Percentiles rank a stretch among this genome's conserved stretches.
Evolutionary conservation across 2,888 invertebrate genomes (phyloP).

Genomic region (Eristalis intricaria): DNA sequence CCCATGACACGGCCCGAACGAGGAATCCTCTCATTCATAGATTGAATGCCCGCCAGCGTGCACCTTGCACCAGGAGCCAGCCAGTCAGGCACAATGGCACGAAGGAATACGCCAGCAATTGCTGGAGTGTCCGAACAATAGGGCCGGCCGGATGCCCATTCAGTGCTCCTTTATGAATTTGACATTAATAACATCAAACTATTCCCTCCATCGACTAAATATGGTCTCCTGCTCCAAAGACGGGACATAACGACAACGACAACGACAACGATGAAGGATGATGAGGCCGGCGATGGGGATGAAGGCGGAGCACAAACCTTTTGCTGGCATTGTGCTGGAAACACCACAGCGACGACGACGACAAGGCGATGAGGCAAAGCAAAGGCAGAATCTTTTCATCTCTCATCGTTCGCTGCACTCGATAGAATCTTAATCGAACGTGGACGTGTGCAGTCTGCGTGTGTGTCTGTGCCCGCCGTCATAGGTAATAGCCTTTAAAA

Average conservation of each 20-base stretch:
- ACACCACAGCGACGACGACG: constrained; percentile 5
- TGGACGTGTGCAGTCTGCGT: constrained; percentile 12
- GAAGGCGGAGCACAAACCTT: background rate
- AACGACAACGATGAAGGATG: background rate
- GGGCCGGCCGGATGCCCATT: constrained; percentile 35
- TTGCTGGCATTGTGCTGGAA: background rate
- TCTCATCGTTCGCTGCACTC: constrained; percentile 10
- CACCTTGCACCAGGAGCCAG: background rate
- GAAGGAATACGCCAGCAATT: constrained; percentile 4
- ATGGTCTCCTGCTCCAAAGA: constrained; percentile 36
- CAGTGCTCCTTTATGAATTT: constrained; percentile 58
- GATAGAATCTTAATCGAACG: constrained; percentile 56
- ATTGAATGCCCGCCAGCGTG: background rate
- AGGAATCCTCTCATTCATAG: constrained; percentile 44
- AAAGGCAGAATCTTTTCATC: constrained; percentile 47
- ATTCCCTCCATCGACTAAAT: constrained; percentile 60
- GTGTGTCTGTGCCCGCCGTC: constrained; percentile 12
- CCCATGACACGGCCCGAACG: background rate
- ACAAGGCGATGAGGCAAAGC: constrained; percentile 11
- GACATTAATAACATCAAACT: constrained; percentile 67
- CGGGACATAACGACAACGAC: background rate
- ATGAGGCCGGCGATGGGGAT: no score
- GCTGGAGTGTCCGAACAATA: constrained; percentile 30
- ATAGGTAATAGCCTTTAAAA: constrained; percentile 62
- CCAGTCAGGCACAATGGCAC: background rate